phyloP scores from a whole-genome alignment of 37 sponge, comb jelly and placozoan species.

The Lycopodina hypogea region DNA sequence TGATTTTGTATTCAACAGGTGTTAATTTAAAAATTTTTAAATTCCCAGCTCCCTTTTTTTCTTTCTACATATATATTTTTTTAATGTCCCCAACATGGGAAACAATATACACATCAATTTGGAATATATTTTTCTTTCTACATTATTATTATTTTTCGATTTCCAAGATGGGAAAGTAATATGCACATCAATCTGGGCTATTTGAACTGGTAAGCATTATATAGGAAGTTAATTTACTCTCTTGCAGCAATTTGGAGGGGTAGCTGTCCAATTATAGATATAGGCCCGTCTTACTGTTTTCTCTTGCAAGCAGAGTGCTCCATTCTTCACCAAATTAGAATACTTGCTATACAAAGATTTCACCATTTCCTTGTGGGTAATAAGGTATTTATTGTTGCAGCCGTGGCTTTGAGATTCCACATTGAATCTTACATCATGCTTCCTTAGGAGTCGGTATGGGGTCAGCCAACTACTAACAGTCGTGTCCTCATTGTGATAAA shows the following conservation, averaged over 20 bases:
- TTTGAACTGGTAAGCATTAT: no score
- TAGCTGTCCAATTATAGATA: slow-evolving; percentile 37
- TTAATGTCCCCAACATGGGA: no score
- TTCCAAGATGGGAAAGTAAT: no score
- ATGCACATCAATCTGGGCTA: no score
- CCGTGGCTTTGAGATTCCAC: slow-evolving; percentile 20
- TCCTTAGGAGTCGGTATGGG: slow-evolving; percentile 4
- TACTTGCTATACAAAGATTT: neutral
- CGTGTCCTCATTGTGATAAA: slow-evolving; percentile 39
- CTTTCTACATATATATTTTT: no score
- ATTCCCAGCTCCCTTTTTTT: no score
- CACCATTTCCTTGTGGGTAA: slow-evolving; percentile 31
- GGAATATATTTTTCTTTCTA: no score
- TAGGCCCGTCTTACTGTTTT: neutral
- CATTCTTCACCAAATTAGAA: neutral
- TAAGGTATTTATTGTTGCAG: slow-evolving; percentile 35
- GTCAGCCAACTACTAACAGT: slow-evolving; percentile 41
- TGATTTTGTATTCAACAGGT: no score
- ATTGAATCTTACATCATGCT: slow-evolving; percentile 35
- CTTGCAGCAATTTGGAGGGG: slow-evolving; percentile 33
- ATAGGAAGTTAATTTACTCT: slow-evolving; percentile 8
- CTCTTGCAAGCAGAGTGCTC: slow-evolving; percentile 22
- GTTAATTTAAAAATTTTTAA: no score
- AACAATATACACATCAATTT: no score
- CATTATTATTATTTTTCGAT: no score